Base-by-base conservation (phyloP, 2,113 vertebrate species). In the Ctenodactylus gundi region DNA sequence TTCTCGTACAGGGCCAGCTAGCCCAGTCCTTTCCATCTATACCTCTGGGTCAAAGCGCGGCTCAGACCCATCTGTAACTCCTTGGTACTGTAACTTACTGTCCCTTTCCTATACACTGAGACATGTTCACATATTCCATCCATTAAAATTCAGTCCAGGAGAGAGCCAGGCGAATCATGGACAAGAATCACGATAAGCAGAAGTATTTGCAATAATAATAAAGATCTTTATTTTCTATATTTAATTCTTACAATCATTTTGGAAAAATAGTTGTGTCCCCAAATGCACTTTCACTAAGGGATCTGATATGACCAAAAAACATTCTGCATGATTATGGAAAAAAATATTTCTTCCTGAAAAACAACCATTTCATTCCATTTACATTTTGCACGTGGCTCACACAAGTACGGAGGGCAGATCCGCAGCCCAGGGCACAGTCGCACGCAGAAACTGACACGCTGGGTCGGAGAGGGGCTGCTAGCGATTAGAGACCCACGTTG, bases 171-270 rank as follows among this genome's bases (percentile, higher is more conserved):
- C 23, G 14, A 10, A 49, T 41, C 21, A 11, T 46, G 86, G 15
- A 68, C 97, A 90, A 97, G 57, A 97, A 91, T 95, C 76, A 97
- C 96, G 96, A 77, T 76, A 94, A 51, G 62, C 96, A 27, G 65
- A 94, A 49, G 70, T 70, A 94, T 95, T 95, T 98, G 97, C 97
- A 91, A 36, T 97, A 96, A 98, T 98, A 98, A 98, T 90, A 98
- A 98, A 98, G 95, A 2, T 97, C 96, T 98, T 98, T 98, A 98
- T 98, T 99, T 96, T 97, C 97, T 98, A 90, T 76, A 97, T 97
- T 97, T 96, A 95, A 89, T 96, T 98, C 98, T 97, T 97, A 98
- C 97, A 98, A 96, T 98, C 82, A 97, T 97, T 97, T 95, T 98
- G 98, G 98, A 98, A 98, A 98, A 98, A 98, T 97, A 98, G 95